Evolutionary conservation across 2,888 invertebrate species (phyloP), one percentile per base, ranked within the genome.

Genomic region (Xanthia togata): DNA sequence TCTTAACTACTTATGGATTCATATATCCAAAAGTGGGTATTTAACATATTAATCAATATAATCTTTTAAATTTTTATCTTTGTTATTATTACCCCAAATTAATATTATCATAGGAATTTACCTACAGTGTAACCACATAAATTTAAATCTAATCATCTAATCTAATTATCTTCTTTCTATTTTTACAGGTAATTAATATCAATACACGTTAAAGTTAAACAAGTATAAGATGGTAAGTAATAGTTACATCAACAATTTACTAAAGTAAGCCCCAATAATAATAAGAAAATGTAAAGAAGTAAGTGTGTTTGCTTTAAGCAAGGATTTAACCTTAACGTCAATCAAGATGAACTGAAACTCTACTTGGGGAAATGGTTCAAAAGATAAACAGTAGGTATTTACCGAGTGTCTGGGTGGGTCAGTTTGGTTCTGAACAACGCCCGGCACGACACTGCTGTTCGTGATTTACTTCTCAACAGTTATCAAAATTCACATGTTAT

Each of bases 131-230:
- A 60, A 20, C 20, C 4, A 35, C 14, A 5, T 26, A 31, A 31
- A n/a, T 55, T 11, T 23, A 73, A 9, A 6, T 26, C 31, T 31
- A 31, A 31, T 31, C 31, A 31, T 31, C 31, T 31, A 31, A 12
- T 17, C 57, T 78, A 79, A 79, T 57, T 35, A 44, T 26, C 0
- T 12, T 2, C 2, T 73, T 73, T 73, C 63, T 69, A 6, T 64
- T 53, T 67, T 80, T 70, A 41, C 79, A 80, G 79, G 79, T 80
- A 80, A 80, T 50, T 57, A 4, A 59, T 23, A 17, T 14, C 6
- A 63, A 50, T 11, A 47, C 4, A 17, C 5, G 3, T 31, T 11
- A 20, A 57, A n/a, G 2, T 35, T 17, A 41, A 9, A 35, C 35
- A 44, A 55, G 23, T 23, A 4, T 3, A 14, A 20, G 5, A n/a